Evolutionary conservation across 92 coral and sea anemone species (phyloP), one percentile per base, ranked within the genome.

Genomic region (Phenganax stokvisi): DNA sequence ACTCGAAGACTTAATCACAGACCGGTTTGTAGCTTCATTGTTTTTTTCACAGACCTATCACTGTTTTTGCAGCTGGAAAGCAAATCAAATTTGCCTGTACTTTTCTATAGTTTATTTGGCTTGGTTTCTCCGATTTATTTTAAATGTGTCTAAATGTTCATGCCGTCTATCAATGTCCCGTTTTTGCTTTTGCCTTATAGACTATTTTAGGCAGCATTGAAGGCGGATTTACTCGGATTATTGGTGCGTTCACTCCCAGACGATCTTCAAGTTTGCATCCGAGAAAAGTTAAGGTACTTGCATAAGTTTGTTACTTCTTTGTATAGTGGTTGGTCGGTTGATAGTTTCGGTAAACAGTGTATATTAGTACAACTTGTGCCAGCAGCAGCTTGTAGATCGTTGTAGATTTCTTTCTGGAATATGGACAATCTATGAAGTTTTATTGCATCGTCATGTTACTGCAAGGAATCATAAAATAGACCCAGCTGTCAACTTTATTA

Each of bases 191-290:
- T 62, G 67, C 57, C 71, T 75, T 55, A 52, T 83, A 91, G 91
- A 90, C 90, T 9, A 56, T 96, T 69, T 84, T 96, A 85, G 87
- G 88, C 56, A 96, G 99, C 82, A 90, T 96, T 51, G 99, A 96
- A 64, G 99, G 89, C 74, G 91, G 99, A 1, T 86, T 96, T 31
- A 89, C 90, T 85, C 88, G 89, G 25, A 90, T 96, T 80, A 82
- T 96, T 77, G 99, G 89, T 63, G 99, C 93, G 62, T 90, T 96
- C 54, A 96, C 99, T 54, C 99, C 99, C 12, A 84, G 88, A 65
- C 85, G 97, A 30, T 81, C 83, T 27, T 78, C 89, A 55, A 84
- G 91, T 25, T 81, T 81, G 10, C 97, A 92, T 37, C 99, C 99
- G 44, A 84, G 99, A 69, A 96, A 92, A 85, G 99, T 96, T 30